phyloP scores from a whole-genome alignment of 2,888 invertebrate species.

The Bugula neritina region DNA sequence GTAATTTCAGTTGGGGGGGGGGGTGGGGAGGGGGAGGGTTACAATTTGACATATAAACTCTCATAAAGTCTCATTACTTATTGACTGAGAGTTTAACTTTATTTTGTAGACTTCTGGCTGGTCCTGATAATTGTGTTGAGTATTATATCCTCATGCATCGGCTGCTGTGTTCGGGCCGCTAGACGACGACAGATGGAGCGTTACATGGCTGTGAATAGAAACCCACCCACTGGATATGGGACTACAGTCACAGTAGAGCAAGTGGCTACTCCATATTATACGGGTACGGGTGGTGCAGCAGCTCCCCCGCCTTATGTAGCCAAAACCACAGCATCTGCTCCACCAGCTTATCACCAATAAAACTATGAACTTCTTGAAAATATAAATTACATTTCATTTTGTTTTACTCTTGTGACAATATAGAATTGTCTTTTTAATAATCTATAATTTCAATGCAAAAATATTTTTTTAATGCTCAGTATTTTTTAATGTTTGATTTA shows the following conservation, averaged over 20 bases:
- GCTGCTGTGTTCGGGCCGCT: conserved; percentile 13
- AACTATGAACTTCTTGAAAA: neutral
- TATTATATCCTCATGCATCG: conserved; percentile 9
- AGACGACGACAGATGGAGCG: neutral
- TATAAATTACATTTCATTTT: too few relatives aligned
- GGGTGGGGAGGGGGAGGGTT: too few relatives aligned
- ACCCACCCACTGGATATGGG: neutral
- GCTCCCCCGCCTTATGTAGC: neutral
- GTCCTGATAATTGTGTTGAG: conserved; percentile 1
- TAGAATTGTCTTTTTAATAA: too few relatives aligned
- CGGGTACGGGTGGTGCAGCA: neutral
- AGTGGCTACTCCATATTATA: neutral
- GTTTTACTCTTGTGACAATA: too few relatives aligned
- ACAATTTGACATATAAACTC: too few relatives aligned
- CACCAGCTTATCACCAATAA: neutral
- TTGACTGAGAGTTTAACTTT: neutral
- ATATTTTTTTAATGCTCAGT: too few relatives aligned
- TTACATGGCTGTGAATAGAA: neutral
- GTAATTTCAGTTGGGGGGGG: too few relatives aligned
- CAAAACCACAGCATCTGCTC: neutral
- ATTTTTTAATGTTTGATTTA: too few relatives aligned
- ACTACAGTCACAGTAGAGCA: neutral
- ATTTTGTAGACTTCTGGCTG: conserved; percentile 10
- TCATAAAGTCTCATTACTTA: too few relatives aligned
- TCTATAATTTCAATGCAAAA: too few relatives aligned